Evolutionary conservation across 2,113 vertebrate genomes (phyloP).

Genomic region (Cryptomyrus ogoouensis): DNA sequence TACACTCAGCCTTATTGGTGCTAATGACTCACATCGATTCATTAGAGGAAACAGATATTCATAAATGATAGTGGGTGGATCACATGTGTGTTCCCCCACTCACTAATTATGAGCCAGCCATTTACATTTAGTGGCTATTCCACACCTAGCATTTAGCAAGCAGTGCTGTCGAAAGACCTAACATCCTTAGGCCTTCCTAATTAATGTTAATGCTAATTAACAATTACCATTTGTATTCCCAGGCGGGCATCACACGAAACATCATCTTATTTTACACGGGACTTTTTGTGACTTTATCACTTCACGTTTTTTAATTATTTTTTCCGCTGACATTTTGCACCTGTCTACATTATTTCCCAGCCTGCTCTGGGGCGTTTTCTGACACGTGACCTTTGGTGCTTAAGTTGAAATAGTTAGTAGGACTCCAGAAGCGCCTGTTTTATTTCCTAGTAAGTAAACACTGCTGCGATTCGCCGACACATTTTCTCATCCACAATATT

Average conservation of each 20-base stretch:
- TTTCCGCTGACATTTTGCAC: background rate
- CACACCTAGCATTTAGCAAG: background rate
- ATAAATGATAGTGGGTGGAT: background rate
- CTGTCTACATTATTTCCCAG: background rate
- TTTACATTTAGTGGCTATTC: background rate
- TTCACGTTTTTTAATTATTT: background rate
- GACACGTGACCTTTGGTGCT: background rate
- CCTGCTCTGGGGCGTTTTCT: background rate
- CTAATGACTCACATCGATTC: background rate
- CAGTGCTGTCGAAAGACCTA: background rate
- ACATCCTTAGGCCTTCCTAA: background rate
- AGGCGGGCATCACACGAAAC: background rate
- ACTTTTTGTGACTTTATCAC: background rate
- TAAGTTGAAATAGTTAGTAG: background rate
- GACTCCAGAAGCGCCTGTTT: background rate
- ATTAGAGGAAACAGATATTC: background rate
- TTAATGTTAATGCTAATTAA: background rate
- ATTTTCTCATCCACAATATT: background rate
- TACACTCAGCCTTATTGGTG: background rate
- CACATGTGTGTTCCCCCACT: background rate
- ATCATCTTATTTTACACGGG: background rate
- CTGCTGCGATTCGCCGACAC: background rate
- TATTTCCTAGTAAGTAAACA: background rate
- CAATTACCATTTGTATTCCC: background rate
- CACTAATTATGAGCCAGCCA: background rate